phyloP scores from a whole-genome alignment of 2,797 vertebrate genomes.

The Eremophila alpestris region DNA sequence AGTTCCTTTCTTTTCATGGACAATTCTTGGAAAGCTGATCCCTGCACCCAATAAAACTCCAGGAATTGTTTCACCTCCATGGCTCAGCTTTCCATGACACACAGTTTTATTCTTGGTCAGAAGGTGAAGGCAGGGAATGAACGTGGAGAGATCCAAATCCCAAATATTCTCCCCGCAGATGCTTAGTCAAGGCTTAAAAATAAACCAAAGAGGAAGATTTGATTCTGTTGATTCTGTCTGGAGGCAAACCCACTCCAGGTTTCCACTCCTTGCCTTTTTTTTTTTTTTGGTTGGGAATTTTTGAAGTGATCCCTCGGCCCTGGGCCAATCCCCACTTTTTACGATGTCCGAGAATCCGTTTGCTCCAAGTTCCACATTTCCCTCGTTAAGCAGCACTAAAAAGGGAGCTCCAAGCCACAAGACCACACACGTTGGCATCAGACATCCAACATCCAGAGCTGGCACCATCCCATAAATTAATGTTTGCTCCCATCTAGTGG shows the following conservation, averaged over 20 bases:
- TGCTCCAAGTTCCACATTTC: slow-evolving; percentile 32
- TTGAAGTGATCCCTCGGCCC: not conserved
- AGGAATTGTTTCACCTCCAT: not conserved
- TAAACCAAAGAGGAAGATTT: not conserved
- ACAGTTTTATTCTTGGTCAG: not conserved
- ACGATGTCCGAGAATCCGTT: slow-evolving; percentile 39
- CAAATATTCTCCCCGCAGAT: not conserved
- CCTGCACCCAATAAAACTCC: not conserved
- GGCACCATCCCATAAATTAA: slow-evolving; percentile 13
- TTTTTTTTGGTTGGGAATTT: not conserved
- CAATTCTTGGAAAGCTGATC: slow-evolving; percentile 5
- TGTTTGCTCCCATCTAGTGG: slow-evolving; percentile 73
- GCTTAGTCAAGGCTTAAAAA: not conserved
- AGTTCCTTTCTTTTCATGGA: not conserved
- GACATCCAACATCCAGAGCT: not conserved
- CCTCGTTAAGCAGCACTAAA: slow-evolving; percentile 14
- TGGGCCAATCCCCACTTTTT: slow-evolving; percentile 21
- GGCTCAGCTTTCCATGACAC: not conserved
- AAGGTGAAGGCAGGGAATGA: not conserved
- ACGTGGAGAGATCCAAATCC: not conserved
- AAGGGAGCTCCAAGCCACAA: slow-evolving; percentile 19
- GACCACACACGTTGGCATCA: slow-evolving; percentile 68
- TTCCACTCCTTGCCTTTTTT: not conserved
- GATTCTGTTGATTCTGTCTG: not conserved
- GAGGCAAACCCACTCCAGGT: not conserved